These are phyloP conservation scores for Penaeus japonicus DNA, from an alignment of 1,140 invertebrate genomes.

Conservation along the genomic window DNA sequence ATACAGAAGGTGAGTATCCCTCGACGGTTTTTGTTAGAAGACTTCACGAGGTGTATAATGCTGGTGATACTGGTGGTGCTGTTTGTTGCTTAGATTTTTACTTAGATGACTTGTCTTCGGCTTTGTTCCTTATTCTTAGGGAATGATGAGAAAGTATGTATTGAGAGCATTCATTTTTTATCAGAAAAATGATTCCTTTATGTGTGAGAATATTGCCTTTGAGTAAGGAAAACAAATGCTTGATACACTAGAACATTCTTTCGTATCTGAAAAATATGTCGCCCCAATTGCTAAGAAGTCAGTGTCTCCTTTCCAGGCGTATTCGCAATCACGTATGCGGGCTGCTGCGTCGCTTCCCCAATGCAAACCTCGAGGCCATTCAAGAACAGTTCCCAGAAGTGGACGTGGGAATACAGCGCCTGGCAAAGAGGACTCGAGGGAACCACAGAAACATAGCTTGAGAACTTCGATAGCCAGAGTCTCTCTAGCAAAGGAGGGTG, in stretches of 20 bases:
- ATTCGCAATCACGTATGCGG: conserved; percentile 73
- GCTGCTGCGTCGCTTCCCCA: conserved; percentile 73
- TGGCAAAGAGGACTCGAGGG: too few species aligned
- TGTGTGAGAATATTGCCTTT: too few species aligned
- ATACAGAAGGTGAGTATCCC: conserved; percentile 67
- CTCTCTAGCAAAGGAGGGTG: too few species aligned
- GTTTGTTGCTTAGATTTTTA: neutral
- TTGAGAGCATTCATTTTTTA: too few species aligned
- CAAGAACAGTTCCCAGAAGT: conserved; percentile 70
- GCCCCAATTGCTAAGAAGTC: conserved; percentile 47
- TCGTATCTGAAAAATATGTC: neutral
- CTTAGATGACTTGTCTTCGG: neutral
- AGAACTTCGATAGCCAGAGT: too few species aligned
- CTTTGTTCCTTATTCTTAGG: too few species aligned
- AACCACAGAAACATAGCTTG: too few species aligned
- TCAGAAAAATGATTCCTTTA: too few species aligned
- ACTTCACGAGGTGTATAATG: neutral
- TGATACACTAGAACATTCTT: neutral
- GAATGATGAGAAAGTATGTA: too few species aligned
- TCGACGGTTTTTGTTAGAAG: neutral
- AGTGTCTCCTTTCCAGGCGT: conserved; percentile 66
- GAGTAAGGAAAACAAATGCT: too few species aligned
- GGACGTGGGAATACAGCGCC: conserved; percentile 73
- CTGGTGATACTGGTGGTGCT: too few species aligned
- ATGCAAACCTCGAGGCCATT: too few species aligned